Percentiles rank a stretch among this genome's conserved stretches.
Conservation (phyloP, 2,797 vertebrate genomes). For the Iguana delicatissima region DNA sequence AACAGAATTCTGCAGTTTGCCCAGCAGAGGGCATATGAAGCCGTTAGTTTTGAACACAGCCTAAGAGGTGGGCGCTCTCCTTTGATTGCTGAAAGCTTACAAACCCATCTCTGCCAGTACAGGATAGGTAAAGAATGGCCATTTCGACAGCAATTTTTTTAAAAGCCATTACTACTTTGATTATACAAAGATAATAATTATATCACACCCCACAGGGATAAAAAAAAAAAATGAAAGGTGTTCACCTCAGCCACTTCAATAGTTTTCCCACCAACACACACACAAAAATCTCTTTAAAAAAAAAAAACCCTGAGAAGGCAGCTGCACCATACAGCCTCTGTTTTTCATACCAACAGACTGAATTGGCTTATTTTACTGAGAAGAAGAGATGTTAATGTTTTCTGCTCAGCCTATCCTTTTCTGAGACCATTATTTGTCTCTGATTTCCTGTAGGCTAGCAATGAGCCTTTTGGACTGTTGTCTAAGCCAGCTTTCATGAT, state of each 20-base stretch:
- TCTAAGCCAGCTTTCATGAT: slow-evolving; percentile 60
- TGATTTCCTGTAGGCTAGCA: slow-evolving; percentile 72
- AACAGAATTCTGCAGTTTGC: slow-evolving; percentile 1
- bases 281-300: neutral
- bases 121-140: slow-evolving; percentile 23
- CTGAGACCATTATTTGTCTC: slow-evolving; percentile 67
- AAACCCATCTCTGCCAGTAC: slow-evolving; percentile 19
- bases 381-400: slow-evolving; percentile 69
- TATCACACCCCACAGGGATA: neutral
- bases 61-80: slow-evolving; percentile 13
- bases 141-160: slow-evolving; percentile 9
- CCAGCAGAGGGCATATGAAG: slow-evolving; percentile 39
- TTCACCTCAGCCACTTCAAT: slow-evolving; percentile 38
- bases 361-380: slow-evolving; percentile 73
- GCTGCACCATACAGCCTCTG: slow-evolving; percentile 69
- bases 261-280: neutral
- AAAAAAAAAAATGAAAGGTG: neutral
- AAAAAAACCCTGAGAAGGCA: slow-evolving; percentile 61
- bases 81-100: neutral
- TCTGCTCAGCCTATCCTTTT: slow-evolving; percentile 65
- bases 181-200: slow-evolving; percentile 18
- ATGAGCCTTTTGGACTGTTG: slow-evolving; percentile 63
- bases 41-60: neutral
- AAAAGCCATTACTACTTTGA: slow-evolving; percentile 14
- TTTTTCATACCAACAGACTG: slow-evolving; percentile 68